Evolutionary conservation across 2,797 vertebrate species (phyloP).

Genomic region (Pteropus rufus): DNA sequence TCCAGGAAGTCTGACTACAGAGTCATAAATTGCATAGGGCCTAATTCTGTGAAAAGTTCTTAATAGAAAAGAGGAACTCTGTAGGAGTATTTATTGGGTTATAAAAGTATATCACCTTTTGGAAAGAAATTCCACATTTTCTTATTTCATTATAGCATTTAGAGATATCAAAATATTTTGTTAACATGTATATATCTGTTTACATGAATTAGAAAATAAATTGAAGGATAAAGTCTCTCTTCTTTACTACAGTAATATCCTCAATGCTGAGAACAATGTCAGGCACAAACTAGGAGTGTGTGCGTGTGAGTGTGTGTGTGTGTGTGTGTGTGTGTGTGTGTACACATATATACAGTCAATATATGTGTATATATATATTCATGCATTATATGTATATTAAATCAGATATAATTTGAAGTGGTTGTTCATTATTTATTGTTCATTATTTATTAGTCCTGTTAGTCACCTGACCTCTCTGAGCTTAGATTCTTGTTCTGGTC

Average conservation of each 20-base stretch:
- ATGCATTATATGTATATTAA: background rate
- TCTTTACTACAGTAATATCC: background rate
- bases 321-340: background rate
- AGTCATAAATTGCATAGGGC: background rate
- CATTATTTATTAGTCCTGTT: background rate
- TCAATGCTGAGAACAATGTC: background rate
- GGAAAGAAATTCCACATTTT: background rate
- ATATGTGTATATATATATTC: background rate
- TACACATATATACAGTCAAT: too few relatives aligned
- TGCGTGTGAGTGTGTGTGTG: background rate
- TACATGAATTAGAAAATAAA: background rate
- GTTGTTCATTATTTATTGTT: background rate
- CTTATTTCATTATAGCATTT: background rate
- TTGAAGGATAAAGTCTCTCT: background rate
- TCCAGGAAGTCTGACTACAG: background rate
- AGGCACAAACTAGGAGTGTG: background rate
- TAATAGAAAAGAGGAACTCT: background rate
- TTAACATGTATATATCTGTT: background rate
- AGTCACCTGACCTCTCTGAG: background rate
- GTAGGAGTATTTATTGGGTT: background rate
- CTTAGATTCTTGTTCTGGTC: background rate
- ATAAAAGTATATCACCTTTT: background rate
- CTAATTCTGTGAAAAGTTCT: background rate
- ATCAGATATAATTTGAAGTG: background rate
- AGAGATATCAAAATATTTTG: background rate